A percentile compares a stretch with the other conserved stretches of the same genome.
Evolutionary conservation across 2,113 vertebrate species (phyloP).

Genomic region (Aythya baeri): DNA sequence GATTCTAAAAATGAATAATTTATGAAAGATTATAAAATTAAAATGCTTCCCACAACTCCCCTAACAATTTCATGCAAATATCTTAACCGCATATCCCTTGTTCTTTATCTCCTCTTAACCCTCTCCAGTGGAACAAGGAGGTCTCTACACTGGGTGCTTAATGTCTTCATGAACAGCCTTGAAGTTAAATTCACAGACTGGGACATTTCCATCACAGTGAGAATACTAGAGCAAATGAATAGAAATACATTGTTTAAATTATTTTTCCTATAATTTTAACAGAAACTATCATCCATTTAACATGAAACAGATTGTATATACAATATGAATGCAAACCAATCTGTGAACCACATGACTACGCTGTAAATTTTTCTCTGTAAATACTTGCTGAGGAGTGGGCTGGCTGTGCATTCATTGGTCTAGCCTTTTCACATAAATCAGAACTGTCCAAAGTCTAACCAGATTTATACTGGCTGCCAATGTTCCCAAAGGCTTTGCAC

Average conservation of each 20-base stretch:
- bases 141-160: background rate
- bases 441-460: conserved; percentile 20
- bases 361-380: background rate
- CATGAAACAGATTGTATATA: background rate
- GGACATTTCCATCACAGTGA: background rate
- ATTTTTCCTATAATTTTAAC: background rate
- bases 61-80: conserved; percentile 43
- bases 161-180: background rate
- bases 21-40: conserved; percentile 44
- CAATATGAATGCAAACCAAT: background rate
- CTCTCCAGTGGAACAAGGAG: background rate
- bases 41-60: conserved; percentile 34
- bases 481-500: background rate
- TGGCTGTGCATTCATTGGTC: background rate
- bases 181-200: background rate
- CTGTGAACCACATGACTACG: background rate
- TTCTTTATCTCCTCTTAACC: conserved; percentile 1
- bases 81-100: background rate
- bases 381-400: background rate
- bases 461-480: conserved; percentile 24
- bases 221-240: background rate
- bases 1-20: conserved; percentile 32
- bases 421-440: conserved; percentile 24
- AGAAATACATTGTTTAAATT: background rate
- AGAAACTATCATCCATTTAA: background rate